phyloP scores from a whole-genome alignment of 1,140 invertebrate genomes.

The Diuraphis noxia region DNA sequence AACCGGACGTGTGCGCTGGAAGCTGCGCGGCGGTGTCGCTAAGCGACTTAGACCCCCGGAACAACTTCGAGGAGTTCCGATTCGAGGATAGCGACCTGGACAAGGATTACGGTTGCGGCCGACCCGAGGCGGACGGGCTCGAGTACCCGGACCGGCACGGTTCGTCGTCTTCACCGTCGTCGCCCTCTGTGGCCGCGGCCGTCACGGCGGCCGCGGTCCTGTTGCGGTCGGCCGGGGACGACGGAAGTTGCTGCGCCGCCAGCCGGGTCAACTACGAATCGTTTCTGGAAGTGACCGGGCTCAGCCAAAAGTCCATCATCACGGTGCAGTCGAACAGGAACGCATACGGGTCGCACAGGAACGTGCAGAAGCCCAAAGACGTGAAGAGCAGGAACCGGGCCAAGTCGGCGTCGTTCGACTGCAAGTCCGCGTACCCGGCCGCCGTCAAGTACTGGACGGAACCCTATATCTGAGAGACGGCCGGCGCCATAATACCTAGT shows the following conservation, averaged over 20 bases:
- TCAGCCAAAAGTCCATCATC: constrained; percentile 79
- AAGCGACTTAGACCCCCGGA: constrained; percentile 38
- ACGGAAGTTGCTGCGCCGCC: background rate
- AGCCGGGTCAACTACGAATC: constrained; percentile 67
- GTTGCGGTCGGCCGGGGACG: background rate
- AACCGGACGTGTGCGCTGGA: background rate
- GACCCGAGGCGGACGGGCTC: constrained; percentile 60
- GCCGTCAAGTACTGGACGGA: constrained; percentile 59
- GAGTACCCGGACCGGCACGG: constrained; percentile 63
- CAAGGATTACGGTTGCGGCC: constrained; percentile 56
- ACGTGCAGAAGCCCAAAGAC: constrained; percentile 76
- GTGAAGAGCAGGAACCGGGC: constrained; percentile 64
- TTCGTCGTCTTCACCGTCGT: background rate
- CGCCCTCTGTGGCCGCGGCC: background rate
- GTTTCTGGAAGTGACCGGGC: constrained; percentile 77
- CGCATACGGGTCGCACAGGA: constrained; percentile 74
- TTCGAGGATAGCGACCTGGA: constrained; percentile 75
- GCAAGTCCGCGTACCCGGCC: constrained; percentile 53
- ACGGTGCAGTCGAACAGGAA: constrained; percentile 65
- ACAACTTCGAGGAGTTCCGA: constrained; percentile 80
- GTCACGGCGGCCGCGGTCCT: background rate
- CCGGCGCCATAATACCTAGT: background rate
- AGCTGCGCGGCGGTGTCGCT: constrained; percentile 55
- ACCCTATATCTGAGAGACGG: constrained; percentile 57
- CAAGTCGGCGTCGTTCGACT: constrained; percentile 27